Evolutionary conservation across 1,140 invertebrate species (phyloP), one percentile per base, ranked within the genome.

Genomic region (Cecropterus lyciades): DNA sequence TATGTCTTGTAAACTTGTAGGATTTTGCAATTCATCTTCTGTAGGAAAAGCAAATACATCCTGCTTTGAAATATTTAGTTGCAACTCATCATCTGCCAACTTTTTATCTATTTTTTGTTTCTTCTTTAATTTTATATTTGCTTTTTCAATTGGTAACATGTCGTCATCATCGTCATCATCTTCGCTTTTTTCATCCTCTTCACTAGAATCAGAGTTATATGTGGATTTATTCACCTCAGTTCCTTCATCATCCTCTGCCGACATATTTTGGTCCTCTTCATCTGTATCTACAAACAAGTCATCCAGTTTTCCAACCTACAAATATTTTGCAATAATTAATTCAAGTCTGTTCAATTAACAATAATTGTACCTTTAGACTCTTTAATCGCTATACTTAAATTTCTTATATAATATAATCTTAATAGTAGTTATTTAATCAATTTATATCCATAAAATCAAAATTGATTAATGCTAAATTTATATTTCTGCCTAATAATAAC

Each of bases 131-230:
- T 96, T 97, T 67, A 96, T 96, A 63, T 96, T 96, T 67, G 95
- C 94, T 85, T 96, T 97, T 92, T 99, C 98, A 87, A 99, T 97
- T 0, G 97, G 97, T 27, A 98, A 85, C 83, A 97, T 83, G 82
- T 96, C 95, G 77, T 95, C 93, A 62, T 95, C 27, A n/a, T 37
- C 91, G 78, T 89, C 86, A 60, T 85, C 92, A 69, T 87, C 82
- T 46, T 85, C 86, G 45, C 84, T 83, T 68, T 86, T 89, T 53
- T 77, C 70, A 15, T 86, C 80, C 56, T 87, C 85, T 59, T 87
- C 91, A 72, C 91, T 76, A 55, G 93, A 92, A 77, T 93, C 93
- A 42, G 94, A 92, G 52, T 88, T 80, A 52, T 92, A 92, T 10
- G 68, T 72, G 42, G 81, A 57, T 76, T 91, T 82, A 79, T 76